Evolutionary conservation across 2,113 vertebrate genomes (phyloP).

Genomic region (Pitta sordida): DNA sequence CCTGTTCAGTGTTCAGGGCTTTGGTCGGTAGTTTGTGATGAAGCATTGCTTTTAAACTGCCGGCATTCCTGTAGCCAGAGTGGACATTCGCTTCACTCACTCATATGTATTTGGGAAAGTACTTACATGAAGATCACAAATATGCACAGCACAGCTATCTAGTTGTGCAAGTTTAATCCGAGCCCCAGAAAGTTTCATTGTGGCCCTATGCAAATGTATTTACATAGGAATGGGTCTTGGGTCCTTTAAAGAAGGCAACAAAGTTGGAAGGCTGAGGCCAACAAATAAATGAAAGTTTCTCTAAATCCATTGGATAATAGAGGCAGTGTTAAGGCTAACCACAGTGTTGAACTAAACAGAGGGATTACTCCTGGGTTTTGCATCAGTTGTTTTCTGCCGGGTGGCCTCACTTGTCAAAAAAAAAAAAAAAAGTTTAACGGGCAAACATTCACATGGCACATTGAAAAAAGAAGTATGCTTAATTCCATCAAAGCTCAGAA

Average conservation of each 20-base stretch:
- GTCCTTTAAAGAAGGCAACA: slow-evolving; percentile 79
- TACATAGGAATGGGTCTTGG: slow-evolving; percentile 82
- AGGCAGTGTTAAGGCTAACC: slow-evolving; percentile 98
- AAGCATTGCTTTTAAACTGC: slow-evolving; percentile 16
- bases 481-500: slow-evolving; percentile 99
- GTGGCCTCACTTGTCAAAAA: slow-evolving; percentile 98
- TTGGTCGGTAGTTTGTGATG: neutral
- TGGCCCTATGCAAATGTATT: slow-evolving; percentile 84
- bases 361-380: slow-evolving; percentile 98
- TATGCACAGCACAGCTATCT: slow-evolving; percentile 59
- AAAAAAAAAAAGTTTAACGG: slow-evolving; percentile 82
- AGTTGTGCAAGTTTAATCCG: slow-evolving; percentile 71
- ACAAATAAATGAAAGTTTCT: slow-evolving; percentile 98
- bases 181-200: slow-evolving; percentile 77
- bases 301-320: slow-evolving; percentile 99
- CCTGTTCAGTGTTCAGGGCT: rapidly evolving
- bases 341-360: slow-evolving; percentile 92
- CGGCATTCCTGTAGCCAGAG: neutral
- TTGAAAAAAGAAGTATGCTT: slow-evolving; percentile 95
- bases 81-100: slow-evolving; percentile 49
- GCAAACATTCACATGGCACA: slow-evolving; percentile 90
- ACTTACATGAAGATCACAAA: slow-evolving; percentile 73
- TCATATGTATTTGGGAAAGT: slow-evolving; percentile 65
- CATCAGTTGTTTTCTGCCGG: slow-evolving; percentile 99
- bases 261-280: slow-evolving; percentile 86